phyloP scores from a whole-genome alignment of 2,113 vertebrate genomes.

The Castor canadensis region DNA sequence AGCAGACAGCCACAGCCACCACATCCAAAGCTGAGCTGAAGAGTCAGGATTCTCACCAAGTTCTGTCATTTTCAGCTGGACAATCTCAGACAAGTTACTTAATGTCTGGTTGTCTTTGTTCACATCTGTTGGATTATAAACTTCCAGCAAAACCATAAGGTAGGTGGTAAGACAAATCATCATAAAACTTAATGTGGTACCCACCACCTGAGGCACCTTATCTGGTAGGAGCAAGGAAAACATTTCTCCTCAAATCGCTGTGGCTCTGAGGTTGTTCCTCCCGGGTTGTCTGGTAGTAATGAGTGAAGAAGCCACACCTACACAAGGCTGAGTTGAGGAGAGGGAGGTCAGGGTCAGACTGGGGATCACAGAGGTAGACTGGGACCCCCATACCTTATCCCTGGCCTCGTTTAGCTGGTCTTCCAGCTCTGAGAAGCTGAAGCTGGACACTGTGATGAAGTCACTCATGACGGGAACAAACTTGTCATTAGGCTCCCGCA shows the following conservation, averaged over 20 bases:
- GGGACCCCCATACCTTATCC: constrained; percentile 88
- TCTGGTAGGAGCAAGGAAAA: background rate
- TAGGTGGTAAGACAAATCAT: too few species aligned
- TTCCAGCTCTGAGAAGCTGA: constrained; percentile 98
- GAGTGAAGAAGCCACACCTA: background rate
- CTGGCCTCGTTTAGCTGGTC: constrained; percentile 94
- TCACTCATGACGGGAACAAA: constrained; percentile 96
- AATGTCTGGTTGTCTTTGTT: background rate
- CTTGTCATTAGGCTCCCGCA: constrained; percentile 90
- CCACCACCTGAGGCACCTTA: background rate
- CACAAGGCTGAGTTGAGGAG: background rate
- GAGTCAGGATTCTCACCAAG: background rate
- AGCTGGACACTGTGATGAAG: constrained; percentile 98
- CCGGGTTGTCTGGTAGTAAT: background rate
- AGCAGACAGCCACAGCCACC: background rate
- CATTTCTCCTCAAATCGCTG: background rate
- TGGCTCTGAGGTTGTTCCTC: background rate
- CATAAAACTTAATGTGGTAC: background rate
- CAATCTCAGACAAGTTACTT: background rate
- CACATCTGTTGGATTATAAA: background rate
- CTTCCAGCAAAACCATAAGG: background rate
- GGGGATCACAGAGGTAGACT: too few species aligned
- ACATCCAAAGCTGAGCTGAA: background rate
- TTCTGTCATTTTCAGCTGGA: background rate
- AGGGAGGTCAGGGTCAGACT: too few species aligned